phyloP scores from a whole-genome alignment of 2,888 invertebrate species.

The Ethmia dodecea region DNA sequence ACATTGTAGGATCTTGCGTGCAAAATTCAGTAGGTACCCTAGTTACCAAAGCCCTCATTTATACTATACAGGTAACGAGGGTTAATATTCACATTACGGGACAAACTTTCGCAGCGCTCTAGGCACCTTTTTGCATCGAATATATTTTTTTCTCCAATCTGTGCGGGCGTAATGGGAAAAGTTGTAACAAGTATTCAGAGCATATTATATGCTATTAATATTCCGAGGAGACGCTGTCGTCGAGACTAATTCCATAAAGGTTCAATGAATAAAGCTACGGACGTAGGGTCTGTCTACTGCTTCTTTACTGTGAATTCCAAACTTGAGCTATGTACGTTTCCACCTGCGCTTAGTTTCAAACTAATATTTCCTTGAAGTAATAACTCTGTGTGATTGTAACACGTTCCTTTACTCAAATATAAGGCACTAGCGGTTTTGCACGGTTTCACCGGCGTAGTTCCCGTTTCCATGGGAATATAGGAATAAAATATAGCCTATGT shows the following conservation, averaged over 20 bases:
- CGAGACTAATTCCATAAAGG: conserved; percentile 57
- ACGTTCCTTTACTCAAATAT: no score
- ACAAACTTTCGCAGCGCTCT: conserved; percentile 53
- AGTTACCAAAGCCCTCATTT: no score
- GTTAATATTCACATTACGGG: conserved; percentile 31
- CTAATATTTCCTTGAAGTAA: no score
- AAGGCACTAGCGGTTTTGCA: no score
- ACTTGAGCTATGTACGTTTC: neutral
- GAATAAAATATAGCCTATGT: no score
- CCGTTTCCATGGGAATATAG: no score
- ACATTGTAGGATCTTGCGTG: no score
- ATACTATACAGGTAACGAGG: neutral
- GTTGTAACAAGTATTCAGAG: conserved; percentile 71
- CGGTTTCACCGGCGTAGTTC: no score
- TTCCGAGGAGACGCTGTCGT: conserved; percentile 55
- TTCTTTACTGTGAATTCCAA: no score
- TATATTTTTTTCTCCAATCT: conserved; percentile 63
- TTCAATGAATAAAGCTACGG: conserved; percentile 50
- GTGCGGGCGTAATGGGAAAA: conserved; percentile 68
- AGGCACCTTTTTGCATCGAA: conserved; percentile 42
- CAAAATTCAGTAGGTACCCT: no score
- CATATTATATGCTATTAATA: conserved; percentile 72
- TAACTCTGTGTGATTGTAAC: no score
- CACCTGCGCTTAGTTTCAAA: neutral
- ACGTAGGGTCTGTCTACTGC: no score